Conservation (phyloP, 92 coral and sea anemone genomes). For the Zoanthus sociatus region DNA sequence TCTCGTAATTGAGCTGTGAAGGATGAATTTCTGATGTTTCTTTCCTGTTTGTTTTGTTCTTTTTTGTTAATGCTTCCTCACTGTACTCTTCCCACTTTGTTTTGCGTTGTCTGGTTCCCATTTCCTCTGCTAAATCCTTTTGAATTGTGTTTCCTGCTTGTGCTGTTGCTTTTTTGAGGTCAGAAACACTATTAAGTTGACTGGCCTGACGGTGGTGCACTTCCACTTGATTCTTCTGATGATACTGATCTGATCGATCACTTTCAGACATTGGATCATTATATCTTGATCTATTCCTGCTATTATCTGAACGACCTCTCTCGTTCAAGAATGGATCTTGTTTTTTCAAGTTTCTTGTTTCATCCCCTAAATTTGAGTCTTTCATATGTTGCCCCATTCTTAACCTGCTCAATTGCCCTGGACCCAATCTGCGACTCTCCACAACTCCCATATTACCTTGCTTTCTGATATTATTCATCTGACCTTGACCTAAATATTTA, state of each 20-base stretch:
- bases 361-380: not conserved
- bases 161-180: not conserved
- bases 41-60: not conserved
- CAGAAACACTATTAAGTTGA: not conserved
- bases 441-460: not conserved
- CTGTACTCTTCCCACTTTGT: not conserved
- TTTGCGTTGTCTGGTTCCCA: not conserved
- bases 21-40: not conserved
- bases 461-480: not conserved
- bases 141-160: not conserved
- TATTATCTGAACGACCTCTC: not conserved
- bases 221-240: not conserved
- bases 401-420: constrained; percentile 1
- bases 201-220: not conserved
- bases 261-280: not conserved
- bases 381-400: constrained; percentile 2
- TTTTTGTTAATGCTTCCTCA: not conserved
- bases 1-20: not conserved
- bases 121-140: not conserved
- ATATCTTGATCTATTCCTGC: not conserved
- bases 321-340: not conserved
- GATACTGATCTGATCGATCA: not conserved
- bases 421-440: constrained; percentile 8
- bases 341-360: not conserved
- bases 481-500: not conserved